A percentile compares a stretch with the other conserved stretches of the same genome.
Conservation (phyloP, 2,113 vertebrate genomes). For the Harpagus bidentatus region DNA sequence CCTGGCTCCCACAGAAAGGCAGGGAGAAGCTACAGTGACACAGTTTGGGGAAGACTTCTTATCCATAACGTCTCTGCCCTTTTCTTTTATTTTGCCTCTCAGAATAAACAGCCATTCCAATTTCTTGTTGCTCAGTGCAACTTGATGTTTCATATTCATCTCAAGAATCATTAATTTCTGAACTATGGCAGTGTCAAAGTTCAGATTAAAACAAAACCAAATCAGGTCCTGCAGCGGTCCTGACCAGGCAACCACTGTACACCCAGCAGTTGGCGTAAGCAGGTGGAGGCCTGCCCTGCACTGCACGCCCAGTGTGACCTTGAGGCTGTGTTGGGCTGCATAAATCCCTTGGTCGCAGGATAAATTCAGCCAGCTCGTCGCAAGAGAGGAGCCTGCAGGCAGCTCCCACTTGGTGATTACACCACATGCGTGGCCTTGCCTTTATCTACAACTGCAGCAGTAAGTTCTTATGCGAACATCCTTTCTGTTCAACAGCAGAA, state of each 20-base stretch:
- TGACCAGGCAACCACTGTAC: background rate
- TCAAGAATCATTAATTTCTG: background rate
- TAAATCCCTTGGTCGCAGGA: background rate
- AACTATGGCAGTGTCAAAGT: background rate
- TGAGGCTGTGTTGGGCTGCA: background rate
- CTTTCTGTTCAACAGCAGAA: background rate
- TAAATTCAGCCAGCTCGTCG: background rate
- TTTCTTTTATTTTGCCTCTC: background rate
- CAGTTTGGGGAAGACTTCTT: background rate
- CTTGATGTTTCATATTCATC: background rate
- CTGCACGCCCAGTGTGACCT: rapidly evolving
- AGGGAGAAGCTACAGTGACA: background rate
- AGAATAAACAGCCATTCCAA: background rate
- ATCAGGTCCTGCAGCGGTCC: rapidly evolving
- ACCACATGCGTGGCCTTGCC: background rate
- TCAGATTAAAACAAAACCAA: background rate
- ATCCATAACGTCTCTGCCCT: background rate
- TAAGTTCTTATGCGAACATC: rapidly evolving
- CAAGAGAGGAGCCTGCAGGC: background rate
- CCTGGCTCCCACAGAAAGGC: background rate
- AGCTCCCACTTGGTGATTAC: background rate
- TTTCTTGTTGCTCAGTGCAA: background rate
- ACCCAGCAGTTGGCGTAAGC: too few relatives aligned
- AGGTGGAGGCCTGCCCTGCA: background rate
- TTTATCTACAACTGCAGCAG: background rate